Evolutionary conservation across 2,888 invertebrate species (phyloP), one percentile per base, ranked within the genome.

Genomic region (Hesperia comma): DNA sequence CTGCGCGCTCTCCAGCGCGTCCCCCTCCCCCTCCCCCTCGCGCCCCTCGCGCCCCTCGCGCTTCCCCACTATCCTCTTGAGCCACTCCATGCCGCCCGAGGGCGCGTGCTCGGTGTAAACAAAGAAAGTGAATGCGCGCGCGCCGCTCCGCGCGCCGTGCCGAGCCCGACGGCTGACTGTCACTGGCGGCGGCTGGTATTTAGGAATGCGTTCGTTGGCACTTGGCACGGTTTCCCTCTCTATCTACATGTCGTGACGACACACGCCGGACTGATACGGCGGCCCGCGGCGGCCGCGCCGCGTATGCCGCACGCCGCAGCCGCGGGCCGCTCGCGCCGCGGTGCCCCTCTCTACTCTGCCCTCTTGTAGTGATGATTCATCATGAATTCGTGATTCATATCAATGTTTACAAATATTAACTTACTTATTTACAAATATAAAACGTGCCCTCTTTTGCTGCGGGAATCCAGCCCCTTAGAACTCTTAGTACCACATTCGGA

Each of bases 1-100:
- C 68, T 88, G 87, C 53, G 88, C 82, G 6, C 95, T 96, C 93
- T 97, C 97, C 77, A 97, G 88, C 66, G 88, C 69, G 33, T 73
- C 73, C 62, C 54, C 66, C n/a, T 8, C 56, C 12, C 15, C 55
- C 61, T 46, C 71, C 66, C 66, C 17, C 26, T 2, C 26, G 26
- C 5, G 2, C 61, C 60, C 67, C 41, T 70, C 74, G 54, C 73
- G 76, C 61, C 60, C 67, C 41, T 70, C 74, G 54, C 73, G 77
- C 55, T 77, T 71, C 40, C 81, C 78, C 61, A 77, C 76, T 32
- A 78, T 60, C 3, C 80, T 78, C 75, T 84, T 88, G 58, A 85
- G 61, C 80, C 87, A 84, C 77, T 87, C 86, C 88, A 89, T 87
- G 26, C 49, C 49, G 12, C 46, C 8, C 12, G 15, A 56, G 40